These are phyloP conservation scores for Siniperca obscura DNA, from an alignment of 2,797 vertebrate genomes.

Conservation along the genomic window DNA sequence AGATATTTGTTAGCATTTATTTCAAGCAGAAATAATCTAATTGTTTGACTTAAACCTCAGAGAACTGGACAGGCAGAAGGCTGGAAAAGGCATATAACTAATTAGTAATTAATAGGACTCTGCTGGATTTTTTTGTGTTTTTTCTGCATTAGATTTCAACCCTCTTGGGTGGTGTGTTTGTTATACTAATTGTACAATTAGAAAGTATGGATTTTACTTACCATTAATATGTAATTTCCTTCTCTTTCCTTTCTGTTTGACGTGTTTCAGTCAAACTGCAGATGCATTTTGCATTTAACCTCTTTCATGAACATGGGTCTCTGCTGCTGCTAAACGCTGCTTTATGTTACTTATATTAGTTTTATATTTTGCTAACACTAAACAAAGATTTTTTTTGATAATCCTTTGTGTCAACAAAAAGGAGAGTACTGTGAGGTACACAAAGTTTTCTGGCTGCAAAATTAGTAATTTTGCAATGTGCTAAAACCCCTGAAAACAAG, in stretches of 20 bases:
- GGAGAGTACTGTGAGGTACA: neutral
- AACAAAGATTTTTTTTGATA: neutral
- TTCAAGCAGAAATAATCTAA: constrained; percentile 2
- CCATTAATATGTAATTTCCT: neutral
- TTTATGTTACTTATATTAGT: constrained; percentile 1
- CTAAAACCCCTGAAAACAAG: neutral
- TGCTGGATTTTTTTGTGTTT: neutral
- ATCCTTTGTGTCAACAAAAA: neutral
- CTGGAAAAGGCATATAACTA: constrained; percentile 5
- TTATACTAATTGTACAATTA: neutral
- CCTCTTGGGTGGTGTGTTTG: neutral
- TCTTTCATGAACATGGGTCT: neutral
- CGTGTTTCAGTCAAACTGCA: constrained; percentile 13
- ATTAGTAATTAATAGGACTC: constrained; percentile 2
- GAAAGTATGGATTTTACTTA: neutral
- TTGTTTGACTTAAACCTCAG: constrained; percentile 2
- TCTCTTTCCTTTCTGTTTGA: neutral
- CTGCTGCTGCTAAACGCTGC: constrained; percentile 12
- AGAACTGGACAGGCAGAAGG: constrained; percentile 50
- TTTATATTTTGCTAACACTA: neutral
- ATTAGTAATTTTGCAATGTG: neutral
- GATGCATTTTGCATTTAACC: neutral
- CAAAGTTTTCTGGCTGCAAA: neutral
- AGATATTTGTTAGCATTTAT: constrained; percentile 10
- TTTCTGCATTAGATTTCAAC: neutral